A percentile compares a stretch with the other conserved stretches of the same genome.
Conservation (phyloP, 2,113 vertebrate genomes). For the Meleagris gallopavo region DNA sequence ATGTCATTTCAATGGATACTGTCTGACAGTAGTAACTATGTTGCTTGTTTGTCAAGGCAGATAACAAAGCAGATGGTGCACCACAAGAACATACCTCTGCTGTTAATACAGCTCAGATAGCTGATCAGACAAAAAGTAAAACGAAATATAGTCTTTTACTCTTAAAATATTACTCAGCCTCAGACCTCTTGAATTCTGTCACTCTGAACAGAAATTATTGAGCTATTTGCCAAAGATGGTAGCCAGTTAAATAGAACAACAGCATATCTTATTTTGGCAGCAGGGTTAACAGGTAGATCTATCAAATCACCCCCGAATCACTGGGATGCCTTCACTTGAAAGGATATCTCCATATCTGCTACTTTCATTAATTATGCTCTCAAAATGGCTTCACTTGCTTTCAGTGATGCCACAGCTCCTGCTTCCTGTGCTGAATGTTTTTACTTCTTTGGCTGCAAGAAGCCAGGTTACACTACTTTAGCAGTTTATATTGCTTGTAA, state of each 20-base stretch:
- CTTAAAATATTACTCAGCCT: neutral
- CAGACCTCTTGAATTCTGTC: neutral
- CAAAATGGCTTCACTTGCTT: conserved; percentile 1
- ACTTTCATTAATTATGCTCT: neutral
- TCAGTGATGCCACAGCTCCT: conserved; percentile 15
- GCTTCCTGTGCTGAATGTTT: neutral
- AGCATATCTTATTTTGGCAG: conserved; percentile 13
- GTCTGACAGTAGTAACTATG: neutral
- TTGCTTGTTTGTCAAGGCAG: neutral
- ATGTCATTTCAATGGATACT: neutral
- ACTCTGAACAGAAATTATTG: conserved; percentile 1
- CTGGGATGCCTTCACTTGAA: neutral
- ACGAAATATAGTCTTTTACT: neutral
- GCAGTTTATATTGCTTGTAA: conserved; percentile 25
- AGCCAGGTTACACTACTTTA: neutral
- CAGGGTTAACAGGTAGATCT: conserved; percentile 22
- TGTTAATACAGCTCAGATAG: accelerated
- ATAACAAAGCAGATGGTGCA: neutral
- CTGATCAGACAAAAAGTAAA: neutral
- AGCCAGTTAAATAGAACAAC: neutral
- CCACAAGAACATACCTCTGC: neutral
- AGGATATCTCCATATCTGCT: conserved; percentile 29
- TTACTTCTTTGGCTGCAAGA: conserved; percentile 25
- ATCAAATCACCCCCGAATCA: conserved; percentile 4
- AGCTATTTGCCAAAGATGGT: neutral